These are phyloP conservation scores for Scophthalmus maximus DNA, from an alignment of 2,113 vertebrate species.

Conservation along the genomic window DNA sequence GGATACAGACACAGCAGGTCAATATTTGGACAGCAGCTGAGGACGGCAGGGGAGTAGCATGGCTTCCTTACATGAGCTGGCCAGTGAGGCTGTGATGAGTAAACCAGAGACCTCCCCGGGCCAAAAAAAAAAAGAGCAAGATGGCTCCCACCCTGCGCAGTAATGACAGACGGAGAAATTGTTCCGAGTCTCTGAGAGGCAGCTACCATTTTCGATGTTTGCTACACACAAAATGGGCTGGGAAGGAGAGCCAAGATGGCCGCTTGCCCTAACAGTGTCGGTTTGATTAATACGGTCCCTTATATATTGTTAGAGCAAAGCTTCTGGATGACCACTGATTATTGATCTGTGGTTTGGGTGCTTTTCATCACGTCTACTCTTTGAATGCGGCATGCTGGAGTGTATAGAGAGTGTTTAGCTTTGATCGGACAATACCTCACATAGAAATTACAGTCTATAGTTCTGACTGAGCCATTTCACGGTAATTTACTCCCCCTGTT, in stretches of 20 bases:
- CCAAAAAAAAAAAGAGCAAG: conserved; percentile 49
- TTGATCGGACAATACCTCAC: background rate
- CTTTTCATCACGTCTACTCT: conserved; percentile 21
- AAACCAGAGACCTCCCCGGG: conserved; percentile 70
- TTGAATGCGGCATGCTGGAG: conserved; percentile 10
- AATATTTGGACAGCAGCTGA: conserved; percentile 75
- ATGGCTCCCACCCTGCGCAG: conserved; percentile 35
- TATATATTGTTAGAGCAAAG: conserved; percentile 33
- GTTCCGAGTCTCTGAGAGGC: conserved; percentile 39
- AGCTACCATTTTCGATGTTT: conserved; percentile 52
- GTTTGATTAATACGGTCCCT: conserved; percentile 58
- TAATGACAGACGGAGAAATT: conserved; percentile 57
- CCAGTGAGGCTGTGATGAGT: conserved; percentile 60
- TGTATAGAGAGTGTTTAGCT: background rate
- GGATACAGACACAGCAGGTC: conserved; percentile 62
- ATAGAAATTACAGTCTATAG: background rate
- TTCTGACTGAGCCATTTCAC: background rate
- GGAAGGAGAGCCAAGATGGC: conserved; percentile 56
- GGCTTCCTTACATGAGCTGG: conserved; percentile 53
- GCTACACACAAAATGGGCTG: conserved; percentile 23
- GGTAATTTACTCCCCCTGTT: background rate
- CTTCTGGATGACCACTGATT: conserved; percentile 37
- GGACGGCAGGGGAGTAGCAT: conserved; percentile 47
- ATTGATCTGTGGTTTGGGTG: conserved; percentile 29
- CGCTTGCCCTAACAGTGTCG: conserved; percentile 38